These are phyloP conservation scores for Todiramphus chloris DNA, from an alignment of 2,113 vertebrate genomes.

Conservation along the genomic window DNA sequence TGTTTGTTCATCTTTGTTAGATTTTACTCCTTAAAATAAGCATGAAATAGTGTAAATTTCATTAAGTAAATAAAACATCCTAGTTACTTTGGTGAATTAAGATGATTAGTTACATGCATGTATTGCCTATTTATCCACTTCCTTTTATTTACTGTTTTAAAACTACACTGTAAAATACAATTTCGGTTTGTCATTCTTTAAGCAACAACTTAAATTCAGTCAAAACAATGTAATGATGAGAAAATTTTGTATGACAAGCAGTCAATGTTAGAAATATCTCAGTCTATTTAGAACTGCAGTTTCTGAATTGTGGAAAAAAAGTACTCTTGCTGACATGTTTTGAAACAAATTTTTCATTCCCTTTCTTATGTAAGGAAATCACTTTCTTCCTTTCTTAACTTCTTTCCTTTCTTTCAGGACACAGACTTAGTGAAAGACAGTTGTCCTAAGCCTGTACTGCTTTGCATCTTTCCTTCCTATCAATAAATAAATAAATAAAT, in stretches of 20 bases:
- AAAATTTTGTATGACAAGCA: background rate
- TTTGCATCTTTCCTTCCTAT: background rate
- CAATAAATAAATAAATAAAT: background rate
- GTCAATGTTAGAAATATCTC: background rate
- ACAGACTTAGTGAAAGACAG: background rate
- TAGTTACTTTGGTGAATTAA: background rate
- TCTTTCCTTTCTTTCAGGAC: background rate
- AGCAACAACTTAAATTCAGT: background rate
- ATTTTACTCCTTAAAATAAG: background rate
- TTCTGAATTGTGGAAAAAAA: background rate
- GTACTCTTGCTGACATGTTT: background rate
- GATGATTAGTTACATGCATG: background rate
- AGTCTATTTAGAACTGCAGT: background rate
- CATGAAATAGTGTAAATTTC: background rate
- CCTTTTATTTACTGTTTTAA: background rate
- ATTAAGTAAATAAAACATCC: background rate
- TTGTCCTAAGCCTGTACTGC: accelerated
- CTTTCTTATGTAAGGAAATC: background rate
- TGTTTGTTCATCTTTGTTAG: background rate
- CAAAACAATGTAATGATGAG: background rate
- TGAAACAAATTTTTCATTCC: background rate
- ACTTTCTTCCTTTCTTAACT: background rate
- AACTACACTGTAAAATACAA: background rate
- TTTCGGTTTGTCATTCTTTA: background rate
- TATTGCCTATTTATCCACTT: background rate